Conservation (phyloP, 2,888 invertebrate species). For the Scaptomyza parva region DNA sequence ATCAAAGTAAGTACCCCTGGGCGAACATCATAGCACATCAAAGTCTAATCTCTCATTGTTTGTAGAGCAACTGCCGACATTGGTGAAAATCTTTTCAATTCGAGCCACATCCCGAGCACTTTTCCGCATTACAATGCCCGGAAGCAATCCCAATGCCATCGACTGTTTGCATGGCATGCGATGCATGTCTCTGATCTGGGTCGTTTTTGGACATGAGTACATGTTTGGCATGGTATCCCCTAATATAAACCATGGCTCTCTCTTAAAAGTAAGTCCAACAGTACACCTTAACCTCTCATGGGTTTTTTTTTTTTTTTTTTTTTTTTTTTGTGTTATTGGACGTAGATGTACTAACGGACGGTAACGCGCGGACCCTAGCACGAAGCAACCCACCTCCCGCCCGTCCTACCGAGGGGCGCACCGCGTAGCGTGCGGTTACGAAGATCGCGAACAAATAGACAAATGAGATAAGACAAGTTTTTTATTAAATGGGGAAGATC, state of each 20-base stretch:
- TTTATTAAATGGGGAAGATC: no score
- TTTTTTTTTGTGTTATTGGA: no score
- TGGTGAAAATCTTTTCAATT: conserved; percentile 68
- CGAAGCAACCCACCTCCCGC: no score
- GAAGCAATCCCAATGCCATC: conserved; percentile 65
- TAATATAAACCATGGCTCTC: neutral
- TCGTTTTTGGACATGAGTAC: conserved; percentile 80
- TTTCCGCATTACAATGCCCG: conserved; percentile 40
- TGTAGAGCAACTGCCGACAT: conserved; percentile 29
- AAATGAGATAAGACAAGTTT: no score
- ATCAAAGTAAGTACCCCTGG: conserved; percentile 33
- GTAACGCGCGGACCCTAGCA: no score
- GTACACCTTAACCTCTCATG: neutral
- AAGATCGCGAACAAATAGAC: no score
- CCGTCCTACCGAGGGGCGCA: no score
- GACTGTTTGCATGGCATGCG: conserved; percentile 83
- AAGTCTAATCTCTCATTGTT: neutral
- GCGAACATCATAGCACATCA: neutral
- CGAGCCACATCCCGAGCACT: conserved; percentile 50
- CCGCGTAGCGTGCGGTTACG: no score
- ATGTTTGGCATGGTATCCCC: conserved; percentile 33
- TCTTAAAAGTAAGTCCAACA: neutral
- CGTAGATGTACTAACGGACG: no score
- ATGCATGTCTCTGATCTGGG: conserved; percentile 83
- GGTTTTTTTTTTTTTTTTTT: no score